phyloP scores from a whole-genome alignment of 2,888 invertebrate species.

The Auanema sp. region DNA sequence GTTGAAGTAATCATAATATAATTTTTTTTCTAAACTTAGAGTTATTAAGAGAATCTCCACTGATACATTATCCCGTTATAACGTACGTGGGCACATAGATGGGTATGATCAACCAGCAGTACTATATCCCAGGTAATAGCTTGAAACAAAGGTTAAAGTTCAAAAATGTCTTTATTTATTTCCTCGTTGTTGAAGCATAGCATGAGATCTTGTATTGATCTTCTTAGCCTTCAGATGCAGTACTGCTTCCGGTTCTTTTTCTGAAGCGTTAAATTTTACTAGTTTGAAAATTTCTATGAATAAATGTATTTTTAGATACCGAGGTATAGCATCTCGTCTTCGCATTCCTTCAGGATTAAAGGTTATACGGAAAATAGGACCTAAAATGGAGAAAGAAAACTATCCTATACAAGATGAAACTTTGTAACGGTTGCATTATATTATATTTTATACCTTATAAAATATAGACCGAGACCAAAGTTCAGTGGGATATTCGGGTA shows the following conservation, averaged over 20 bases:
- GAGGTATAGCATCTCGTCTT: slow-evolving; percentile 52
- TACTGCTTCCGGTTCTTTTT: no score
- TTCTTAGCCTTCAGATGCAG: no score
- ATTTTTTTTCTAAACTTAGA: neutral
- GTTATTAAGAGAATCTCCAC: slow-evolving; percentile 50
- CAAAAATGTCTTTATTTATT: no score
- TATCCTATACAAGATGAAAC: slow-evolving; percentile 53
- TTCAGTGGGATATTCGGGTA: slow-evolving; percentile 56
- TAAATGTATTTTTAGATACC: slow-evolving; percentile 23
- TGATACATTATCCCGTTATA: slow-evolving; percentile 55
- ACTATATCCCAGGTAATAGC: slow-evolving; percentile 54
- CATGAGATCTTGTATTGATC: no score
- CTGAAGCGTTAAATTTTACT: no score
- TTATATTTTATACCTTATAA: slow-evolving; percentile 3
- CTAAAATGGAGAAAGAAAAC: slow-evolving; percentile 60
- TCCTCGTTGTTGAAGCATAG: no score
- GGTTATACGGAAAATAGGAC: slow-evolving; percentile 56
- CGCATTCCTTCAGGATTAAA: slow-evolving; percentile 57
- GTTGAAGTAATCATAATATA: slow-evolving; percentile 44
- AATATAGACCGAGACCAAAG: neutral
- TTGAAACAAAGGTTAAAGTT: neutral
- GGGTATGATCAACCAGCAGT: slow-evolving; percentile 60
- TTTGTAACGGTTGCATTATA: slow-evolving; percentile 22
- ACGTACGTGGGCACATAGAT: slow-evolving; percentile 57
- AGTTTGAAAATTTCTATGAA: no score